Evolutionary conservation across 2,797 vertebrate species (phyloP).

Genomic region (Rhynchonycteris naso): DNA sequence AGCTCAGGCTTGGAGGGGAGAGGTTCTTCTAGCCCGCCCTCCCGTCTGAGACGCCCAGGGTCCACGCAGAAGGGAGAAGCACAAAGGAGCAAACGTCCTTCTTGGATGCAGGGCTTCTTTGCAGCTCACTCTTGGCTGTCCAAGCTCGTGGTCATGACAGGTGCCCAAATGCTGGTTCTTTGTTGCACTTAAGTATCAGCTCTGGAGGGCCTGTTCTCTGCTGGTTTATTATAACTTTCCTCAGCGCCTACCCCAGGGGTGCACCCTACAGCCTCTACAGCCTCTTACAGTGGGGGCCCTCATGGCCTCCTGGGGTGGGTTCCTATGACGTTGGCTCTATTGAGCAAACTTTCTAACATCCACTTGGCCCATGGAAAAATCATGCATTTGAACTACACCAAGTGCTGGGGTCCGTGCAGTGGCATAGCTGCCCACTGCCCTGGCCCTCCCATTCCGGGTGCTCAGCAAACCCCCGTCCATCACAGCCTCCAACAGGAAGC

Average conservation of each 20-base stretch:
- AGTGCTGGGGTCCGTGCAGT: accelerated
- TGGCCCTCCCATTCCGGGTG: accelerated
- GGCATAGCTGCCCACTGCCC: not conserved
- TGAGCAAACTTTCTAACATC: not conserved
- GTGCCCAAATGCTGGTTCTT: not conserved
- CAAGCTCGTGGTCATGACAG: not conserved
- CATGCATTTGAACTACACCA: too few relatives aligned
- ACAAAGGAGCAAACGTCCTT: not conserved
- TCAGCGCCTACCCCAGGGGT: not conserved
- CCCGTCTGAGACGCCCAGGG: not conserved
- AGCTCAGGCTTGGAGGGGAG: not conserved
- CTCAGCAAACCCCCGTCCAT: not conserved
- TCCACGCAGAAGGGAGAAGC: not conserved
- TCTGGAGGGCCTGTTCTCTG: not conserved
- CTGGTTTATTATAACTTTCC: not conserved
- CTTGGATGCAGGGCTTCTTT: too few relatives aligned
- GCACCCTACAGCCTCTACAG: not conserved
- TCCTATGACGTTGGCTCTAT: not conserved
- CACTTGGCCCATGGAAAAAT: not conserved
- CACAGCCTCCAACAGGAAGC: accelerated
- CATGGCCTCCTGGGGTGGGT: accelerated
- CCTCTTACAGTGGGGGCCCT: not conserved
- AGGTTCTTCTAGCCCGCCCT: not conserved
- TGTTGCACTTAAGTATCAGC: not conserved
- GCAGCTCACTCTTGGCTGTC: too few relatives aligned